phyloP scores from a whole-genome alignment of 2,888 invertebrate genomes.

The Artemia sp. region DNA sequence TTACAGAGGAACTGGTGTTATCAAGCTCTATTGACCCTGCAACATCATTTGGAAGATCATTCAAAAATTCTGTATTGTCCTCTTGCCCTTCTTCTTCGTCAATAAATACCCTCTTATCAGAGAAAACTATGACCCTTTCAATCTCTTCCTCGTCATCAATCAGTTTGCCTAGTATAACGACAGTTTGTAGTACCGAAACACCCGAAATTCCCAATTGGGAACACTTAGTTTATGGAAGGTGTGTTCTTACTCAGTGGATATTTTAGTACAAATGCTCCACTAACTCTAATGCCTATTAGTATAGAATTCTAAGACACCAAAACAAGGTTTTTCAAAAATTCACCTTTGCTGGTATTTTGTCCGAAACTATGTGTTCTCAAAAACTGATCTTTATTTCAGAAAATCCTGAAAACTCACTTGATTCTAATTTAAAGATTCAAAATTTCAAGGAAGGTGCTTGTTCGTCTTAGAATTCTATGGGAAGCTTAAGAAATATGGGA shows the following conservation, averaged over 20 bases:
- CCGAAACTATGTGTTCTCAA: no score
- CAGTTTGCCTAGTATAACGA: no score
- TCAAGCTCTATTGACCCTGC: constrained; percentile 7
- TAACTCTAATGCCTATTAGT: background rate
- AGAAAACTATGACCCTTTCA: no score
- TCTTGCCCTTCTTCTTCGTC: no score
- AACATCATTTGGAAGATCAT: background rate
- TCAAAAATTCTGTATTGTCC: background rate
- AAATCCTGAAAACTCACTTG: no score
- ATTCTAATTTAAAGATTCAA: no score
- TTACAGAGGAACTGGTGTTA: background rate
- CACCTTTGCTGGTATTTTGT: constrained; percentile 7
- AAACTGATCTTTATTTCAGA: no score
- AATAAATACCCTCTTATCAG: background rate
- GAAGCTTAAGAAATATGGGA: no score
- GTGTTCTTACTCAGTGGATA: background rate
- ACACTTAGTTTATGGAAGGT: background rate
- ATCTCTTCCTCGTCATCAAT: no score
- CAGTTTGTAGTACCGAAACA: background rate
- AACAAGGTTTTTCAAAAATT: background rate
- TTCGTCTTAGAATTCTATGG: no score
- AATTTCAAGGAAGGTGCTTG: no score
- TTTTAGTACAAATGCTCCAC: background rate
- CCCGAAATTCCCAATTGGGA: constrained; percentile 6
- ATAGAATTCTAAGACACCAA: background rate